Conservation (phyloP, 2,797 vertebrate genomes). For the Fratercula arctica region DNA sequence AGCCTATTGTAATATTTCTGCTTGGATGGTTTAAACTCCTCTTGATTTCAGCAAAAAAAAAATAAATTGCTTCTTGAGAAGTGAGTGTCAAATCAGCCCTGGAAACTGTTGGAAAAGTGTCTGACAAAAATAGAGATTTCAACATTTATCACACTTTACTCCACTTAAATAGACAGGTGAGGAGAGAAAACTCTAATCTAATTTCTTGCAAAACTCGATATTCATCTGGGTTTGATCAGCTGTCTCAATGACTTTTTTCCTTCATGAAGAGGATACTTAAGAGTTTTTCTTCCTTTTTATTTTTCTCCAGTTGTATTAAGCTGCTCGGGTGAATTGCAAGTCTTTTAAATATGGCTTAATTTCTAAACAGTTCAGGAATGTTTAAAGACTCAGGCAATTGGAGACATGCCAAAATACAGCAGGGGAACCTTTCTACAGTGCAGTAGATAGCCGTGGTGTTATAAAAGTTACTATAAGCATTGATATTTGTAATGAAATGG, state of each 20-base stretch:
- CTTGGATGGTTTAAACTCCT: background rate
- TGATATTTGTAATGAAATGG: background rate
- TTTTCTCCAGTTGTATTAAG: background rate
- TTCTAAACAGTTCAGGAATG: background rate
- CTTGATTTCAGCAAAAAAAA: background rate
- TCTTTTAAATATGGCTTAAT: background rate
- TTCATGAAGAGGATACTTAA: background rate
- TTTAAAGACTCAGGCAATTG: background rate
- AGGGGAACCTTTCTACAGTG: background rate
- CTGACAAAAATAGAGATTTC: background rate
- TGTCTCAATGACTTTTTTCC: background rate
- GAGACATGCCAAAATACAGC: background rate
- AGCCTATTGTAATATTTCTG: background rate
- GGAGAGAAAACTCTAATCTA: background rate
- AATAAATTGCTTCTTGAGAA: background rate
- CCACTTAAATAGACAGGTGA: background rate
- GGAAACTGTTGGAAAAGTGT: background rate
- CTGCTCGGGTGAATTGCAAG: background rate
- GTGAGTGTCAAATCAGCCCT: background rate
- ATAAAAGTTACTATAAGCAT: background rate
- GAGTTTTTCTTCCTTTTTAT: background rate
- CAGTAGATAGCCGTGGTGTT: background rate
- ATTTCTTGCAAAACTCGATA: background rate
- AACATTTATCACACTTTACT: background rate
- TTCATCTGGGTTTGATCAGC: background rate